A percentile compares a stretch with the other conserved stretches of the same genome.
Evolutionary conservation across 2,113 vertebrate genomes (phyloP).

Genomic region (Mobula hypostoma): DNA sequence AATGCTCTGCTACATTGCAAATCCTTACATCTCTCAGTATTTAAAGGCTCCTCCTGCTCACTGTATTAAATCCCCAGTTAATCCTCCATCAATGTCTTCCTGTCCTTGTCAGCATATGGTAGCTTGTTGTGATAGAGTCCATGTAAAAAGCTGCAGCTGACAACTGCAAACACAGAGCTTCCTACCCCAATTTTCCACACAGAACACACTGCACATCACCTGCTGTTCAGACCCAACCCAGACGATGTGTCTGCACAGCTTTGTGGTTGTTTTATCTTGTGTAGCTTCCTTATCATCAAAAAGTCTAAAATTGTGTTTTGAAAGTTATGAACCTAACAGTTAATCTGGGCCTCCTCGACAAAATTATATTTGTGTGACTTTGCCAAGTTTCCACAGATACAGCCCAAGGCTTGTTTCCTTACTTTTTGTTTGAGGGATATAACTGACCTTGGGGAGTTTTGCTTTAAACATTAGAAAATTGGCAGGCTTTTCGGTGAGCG

Average conservation of each 20-base stretch:
- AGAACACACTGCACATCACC: background rate
- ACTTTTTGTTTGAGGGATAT: background rate
- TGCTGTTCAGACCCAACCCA: too few species aligned
- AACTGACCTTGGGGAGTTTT: background rate
- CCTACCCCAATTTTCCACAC: background rate
- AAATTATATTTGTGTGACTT: background rate
- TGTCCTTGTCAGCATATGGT: too few species aligned
- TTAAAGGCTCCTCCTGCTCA: background rate
- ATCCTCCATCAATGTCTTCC: background rate
- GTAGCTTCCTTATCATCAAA: background rate
- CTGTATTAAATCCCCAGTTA: background rate
- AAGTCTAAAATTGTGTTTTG: background rate
- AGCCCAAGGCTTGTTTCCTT: background rate
- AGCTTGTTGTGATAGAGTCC: too few species aligned
- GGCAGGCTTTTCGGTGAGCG: background rate
- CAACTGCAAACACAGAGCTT: background rate
- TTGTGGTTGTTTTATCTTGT: background rate
- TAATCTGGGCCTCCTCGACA: background rate
- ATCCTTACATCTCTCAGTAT: background rate
- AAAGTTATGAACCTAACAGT: background rate
- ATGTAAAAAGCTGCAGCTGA: background rate
- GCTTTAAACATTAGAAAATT: background rate
- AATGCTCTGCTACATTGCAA: background rate
- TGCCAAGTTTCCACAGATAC: background rate
- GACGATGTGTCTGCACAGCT: background rate